These are phyloP conservation scores for Hippocampus guttulatus DNA, from an alignment of 2,113 vertebrate species.

Conservation along the genomic window DNA sequence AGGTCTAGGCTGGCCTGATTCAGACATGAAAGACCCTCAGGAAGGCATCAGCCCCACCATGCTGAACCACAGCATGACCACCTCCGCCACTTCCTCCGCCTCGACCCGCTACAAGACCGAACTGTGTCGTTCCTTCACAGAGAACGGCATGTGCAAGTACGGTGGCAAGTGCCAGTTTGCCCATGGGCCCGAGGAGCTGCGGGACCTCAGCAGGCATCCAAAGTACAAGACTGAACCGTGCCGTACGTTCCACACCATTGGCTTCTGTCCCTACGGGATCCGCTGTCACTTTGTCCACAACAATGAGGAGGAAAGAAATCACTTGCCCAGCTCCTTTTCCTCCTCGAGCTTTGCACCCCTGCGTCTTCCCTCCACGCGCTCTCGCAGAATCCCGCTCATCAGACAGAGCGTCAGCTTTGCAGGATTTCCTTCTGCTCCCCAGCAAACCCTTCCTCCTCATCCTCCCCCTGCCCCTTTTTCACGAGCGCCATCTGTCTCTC, in stretches of 20 bases:
- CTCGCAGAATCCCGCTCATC: conserved; percentile 59
- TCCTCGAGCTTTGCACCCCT: conserved; percentile 29
- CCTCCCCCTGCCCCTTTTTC: conserved; percentile 43
- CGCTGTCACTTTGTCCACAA: conserved; percentile 90
- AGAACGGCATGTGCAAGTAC: conserved; percentile 75
- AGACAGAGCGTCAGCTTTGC: conserved; percentile 84
- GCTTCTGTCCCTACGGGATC: conserved; percentile 84
- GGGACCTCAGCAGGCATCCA: conserved; percentile 81
- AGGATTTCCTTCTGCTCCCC: conserved; percentile 71
- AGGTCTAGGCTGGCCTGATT: conserved; percentile 57
- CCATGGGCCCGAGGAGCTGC: conserved; percentile 78
- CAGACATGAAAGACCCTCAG: conserved; percentile 17
- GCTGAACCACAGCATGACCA: conserved; percentile 32
- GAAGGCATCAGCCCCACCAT: conserved; percentile 34
- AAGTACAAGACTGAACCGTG: conserved; percentile 89
- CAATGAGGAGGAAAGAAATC: conserved; percentile 67
- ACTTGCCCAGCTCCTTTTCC: conserved; percentile 23
- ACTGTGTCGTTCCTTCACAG: conserved; percentile 73
- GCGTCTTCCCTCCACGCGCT: conserved; percentile 17
- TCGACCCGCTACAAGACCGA: conserved; percentile 77
- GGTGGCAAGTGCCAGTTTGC: conserved; percentile 83
- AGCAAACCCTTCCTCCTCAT: conserved; percentile 38
- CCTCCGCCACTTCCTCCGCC: conserved; percentile 38
- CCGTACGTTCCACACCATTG: conserved; percentile 84
- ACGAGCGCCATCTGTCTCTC: conserved; percentile 56